Evolutionary conservation across 2,113 vertebrate species (phyloP), one percentile per base, ranked within the genome.

Genomic region (Sitta europaea): DNA sequence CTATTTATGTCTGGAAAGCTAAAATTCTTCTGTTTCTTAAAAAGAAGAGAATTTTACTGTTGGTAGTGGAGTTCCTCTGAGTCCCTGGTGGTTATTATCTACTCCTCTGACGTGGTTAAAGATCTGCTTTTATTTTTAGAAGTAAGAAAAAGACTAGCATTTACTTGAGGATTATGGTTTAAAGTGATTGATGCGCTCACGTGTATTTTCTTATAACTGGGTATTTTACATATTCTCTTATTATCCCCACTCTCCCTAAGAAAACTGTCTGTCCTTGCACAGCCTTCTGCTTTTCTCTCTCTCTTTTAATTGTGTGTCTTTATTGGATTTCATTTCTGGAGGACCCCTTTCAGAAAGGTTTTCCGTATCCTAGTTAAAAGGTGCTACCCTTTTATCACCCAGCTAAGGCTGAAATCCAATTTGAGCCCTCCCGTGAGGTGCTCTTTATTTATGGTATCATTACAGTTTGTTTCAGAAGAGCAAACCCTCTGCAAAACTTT

Each of bases 381-480:
- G 57, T 74, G 53, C 25, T 91, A n/a, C 57, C 76, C 45, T 90
- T 91, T 73, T 79, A 91, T 92, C 71, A 85, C 29, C 74, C 1
- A 8, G 38, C 74, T 76, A 58, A 31, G 50, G 62, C 70, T 94
- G 77, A 92, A 90, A 96, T 87, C 47, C 90, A 92, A 16, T 94
- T 66, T 85, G 81, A 92, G 54, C 50, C 50, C 70, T 92, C 89
- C 57, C 7, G 9, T 58, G 80, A 51, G 74, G 29, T 47, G 33
- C 45, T 92, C 50, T 80, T 94, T 95, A 94, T 96, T 96, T 95
- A 94, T 96, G 87, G 58, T 62, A 62, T 92, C 66, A 82, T 87
- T 97, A 62, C 25, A 47, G 66, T 25, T 80, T 67, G 43, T 94
- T 95, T 86, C 88, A 86, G 79, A 67, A 91, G n/a, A 91, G 45